Percentiles rank a stretch among this genome's conserved stretches.
Conservation (phyloP, 2,797 vertebrate genomes). For the Phataginus tetradactyla region DNA sequence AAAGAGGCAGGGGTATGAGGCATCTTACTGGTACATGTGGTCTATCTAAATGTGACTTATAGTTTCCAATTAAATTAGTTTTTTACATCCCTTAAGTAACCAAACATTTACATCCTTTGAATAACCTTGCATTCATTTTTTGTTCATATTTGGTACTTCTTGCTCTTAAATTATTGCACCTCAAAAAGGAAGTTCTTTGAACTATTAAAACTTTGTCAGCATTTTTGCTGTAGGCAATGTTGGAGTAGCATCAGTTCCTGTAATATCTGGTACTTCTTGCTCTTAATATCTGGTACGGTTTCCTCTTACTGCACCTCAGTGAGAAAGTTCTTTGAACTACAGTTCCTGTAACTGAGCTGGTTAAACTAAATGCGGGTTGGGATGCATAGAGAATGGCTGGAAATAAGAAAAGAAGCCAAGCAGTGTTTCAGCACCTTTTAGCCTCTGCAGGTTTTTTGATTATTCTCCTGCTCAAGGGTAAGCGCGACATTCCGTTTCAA, state of each 20-base stretch:
- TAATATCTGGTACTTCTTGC: too few species aligned
- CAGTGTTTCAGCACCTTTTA: not conserved
- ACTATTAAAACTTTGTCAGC: not conserved
- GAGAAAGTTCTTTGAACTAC: too few species aligned
- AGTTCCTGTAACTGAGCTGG: not conserved
- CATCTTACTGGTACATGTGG: not conserved
- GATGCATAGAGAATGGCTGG: not conserved
- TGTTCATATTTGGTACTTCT: not conserved
- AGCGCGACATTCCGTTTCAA: conserved; percentile 14
- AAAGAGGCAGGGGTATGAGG: not conserved
- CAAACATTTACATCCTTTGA: not conserved
- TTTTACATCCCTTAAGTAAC: not conserved
- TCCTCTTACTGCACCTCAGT: too few species aligned
- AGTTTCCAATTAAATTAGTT: not conserved
- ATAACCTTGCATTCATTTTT: not conserved
- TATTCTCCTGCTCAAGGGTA: not conserved
- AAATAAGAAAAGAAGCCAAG: not conserved
- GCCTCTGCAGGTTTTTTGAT: not conserved
- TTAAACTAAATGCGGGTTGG: not conserved
- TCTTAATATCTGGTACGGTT: too few species aligned
- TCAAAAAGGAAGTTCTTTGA: not conserved
- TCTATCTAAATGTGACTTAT: not conserved
- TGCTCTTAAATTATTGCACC: not conserved
- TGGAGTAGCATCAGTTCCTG: not conserved
- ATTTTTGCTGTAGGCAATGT: not conserved